Conservation (phyloP, 35 echinoderm and acorn worm species). For the Apostichopus parvimensis region DNA sequence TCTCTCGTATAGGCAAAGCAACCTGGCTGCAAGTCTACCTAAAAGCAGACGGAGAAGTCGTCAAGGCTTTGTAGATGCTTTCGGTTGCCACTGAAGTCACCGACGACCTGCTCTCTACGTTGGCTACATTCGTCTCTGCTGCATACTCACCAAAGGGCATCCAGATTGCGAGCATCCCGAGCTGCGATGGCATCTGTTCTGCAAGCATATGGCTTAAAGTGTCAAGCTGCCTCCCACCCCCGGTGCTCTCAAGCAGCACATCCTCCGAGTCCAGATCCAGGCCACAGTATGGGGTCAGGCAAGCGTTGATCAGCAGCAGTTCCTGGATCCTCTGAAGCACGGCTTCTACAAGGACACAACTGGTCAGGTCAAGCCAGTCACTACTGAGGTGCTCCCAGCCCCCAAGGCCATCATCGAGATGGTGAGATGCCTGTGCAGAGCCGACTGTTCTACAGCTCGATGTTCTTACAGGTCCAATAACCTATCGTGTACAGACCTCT, state of each 20-base stretch:
- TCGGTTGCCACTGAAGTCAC: background rate
- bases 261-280: background rate
- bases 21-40: background rate
- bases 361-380: background rate
- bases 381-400: background rate
- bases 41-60: background rate
- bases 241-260: background rate
- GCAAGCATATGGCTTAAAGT: conserved; percentile 42
- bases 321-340: conserved; percentile 2
- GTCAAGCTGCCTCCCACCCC: background rate
- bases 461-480: background rate
- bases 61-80: background rate
- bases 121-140: conserved; percentile 13
- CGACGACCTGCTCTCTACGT: conserved; percentile 13
- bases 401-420: conserved; percentile 41
- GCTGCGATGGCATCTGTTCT: conserved; percentile 32
- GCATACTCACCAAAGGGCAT: background rate
- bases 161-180: conserved; percentile 17
- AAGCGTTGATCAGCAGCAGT: background rate
- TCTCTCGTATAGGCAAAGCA: too few species aligned
- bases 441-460: background rate
- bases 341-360: background rate
- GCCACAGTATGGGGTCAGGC: background rate
- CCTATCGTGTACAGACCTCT: background rate
- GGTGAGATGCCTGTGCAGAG: background rate